These are phyloP conservation scores for Rhynchotus rufescens DNA, from an alignment of 2,797 vertebrate species.

Conservation along the genomic window DNA sequence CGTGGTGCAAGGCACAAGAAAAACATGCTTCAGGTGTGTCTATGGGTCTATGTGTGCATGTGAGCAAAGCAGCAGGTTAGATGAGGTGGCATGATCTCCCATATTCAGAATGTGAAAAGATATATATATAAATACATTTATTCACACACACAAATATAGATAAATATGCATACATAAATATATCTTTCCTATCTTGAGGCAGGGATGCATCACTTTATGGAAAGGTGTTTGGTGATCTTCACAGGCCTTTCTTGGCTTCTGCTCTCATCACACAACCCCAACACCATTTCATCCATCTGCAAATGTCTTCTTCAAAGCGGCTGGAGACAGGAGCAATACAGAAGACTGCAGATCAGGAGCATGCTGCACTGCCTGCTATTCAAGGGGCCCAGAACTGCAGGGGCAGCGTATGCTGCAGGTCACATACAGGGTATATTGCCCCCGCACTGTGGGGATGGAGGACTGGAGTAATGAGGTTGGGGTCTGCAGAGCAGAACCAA, in stretches of 20 bases:
- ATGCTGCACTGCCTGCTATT: rapidly evolving
- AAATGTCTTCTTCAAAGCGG: background rate
- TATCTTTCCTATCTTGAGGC: background rate
- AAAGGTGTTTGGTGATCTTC: background rate
- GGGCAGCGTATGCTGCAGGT: background rate
- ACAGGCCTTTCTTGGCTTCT: background rate
- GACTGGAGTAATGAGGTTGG: background rate
- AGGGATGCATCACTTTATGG: background rate
- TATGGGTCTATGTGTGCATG: background rate
- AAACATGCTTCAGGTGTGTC: background rate
- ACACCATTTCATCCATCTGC: background rate
- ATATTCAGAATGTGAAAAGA: no score
- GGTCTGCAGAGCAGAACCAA: background rate
- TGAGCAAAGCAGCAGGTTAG: background rate
- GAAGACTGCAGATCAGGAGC: background rate
- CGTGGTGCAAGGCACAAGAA: background rate
- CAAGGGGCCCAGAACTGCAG: rapidly evolving
- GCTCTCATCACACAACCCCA: background rate
- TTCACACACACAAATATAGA: background rate
- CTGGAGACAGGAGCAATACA: background rate
- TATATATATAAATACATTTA: background rate
- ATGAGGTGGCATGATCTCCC: background rate
- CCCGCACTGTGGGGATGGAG: background rate
- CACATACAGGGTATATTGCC: background rate
- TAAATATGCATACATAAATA: background rate